These are phyloP conservation scores for Cataglyphis cursor DNA, from an alignment of 2,888 invertebrate genomes.

Conservation along the genomic window DNA sequence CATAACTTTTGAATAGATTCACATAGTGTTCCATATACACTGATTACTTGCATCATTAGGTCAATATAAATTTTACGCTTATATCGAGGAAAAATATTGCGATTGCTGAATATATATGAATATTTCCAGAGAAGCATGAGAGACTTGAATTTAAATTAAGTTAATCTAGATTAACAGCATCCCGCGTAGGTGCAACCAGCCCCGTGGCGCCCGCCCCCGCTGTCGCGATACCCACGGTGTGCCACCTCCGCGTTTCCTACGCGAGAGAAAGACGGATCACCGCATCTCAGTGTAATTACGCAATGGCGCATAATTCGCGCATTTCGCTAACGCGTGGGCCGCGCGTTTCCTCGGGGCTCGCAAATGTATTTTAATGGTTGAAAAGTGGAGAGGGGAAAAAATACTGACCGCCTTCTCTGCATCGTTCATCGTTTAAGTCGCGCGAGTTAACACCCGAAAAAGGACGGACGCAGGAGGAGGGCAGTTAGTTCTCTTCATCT, in stretches of 20 bases:
- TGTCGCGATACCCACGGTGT: constrained; percentile 10
- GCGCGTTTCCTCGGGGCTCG: constrained; percentile 71
- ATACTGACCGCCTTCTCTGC: constrained; percentile 59
- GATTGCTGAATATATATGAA: not conserved
- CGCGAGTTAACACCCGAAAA: constrained; percentile 70
- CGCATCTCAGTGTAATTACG: constrained; percentile 68
- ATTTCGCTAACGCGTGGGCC: constrained; percentile 52
- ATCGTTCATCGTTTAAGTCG: constrained; percentile 45
- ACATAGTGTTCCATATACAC: not conserved
- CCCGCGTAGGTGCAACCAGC: constrained; percentile 37
- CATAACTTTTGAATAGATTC: not conserved
- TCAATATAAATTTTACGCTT: not conserved
- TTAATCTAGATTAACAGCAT: constrained; percentile 30
- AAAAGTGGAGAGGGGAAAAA: constrained; percentile 67
- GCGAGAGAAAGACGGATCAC: constrained; percentile 6
- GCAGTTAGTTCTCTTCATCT: constrained; percentile 25
- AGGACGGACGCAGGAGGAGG: constrained; percentile 15
- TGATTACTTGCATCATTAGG: constrained; percentile 8
- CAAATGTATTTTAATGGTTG: constrained; percentile 69
- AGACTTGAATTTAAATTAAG: constrained; percentile 35
- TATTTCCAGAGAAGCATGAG: not conserved
- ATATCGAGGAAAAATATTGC: not conserved
- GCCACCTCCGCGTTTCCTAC: constrained; percentile 61
- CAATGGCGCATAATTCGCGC: constrained; percentile 71
- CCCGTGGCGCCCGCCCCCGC: constrained; percentile 24